Base-by-base conservation (phyloP, 2,888 invertebrate species). In the Spisula subtruncata region DNA sequence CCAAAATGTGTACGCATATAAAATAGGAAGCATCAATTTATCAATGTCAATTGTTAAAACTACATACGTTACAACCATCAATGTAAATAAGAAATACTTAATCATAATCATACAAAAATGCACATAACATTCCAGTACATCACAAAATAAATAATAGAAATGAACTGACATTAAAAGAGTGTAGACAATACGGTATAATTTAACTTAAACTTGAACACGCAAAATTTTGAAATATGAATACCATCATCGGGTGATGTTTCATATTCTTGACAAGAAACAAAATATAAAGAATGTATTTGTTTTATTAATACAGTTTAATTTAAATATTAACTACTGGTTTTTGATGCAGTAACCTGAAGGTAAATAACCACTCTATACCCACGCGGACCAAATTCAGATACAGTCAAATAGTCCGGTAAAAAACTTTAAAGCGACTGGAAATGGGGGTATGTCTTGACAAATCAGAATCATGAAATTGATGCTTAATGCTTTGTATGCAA, bases 31-130 rank as follows among this genome's bases (percentile, higher is more conserved):
- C 14, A 14, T 32, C 18, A 32, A 75, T 75, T 75, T 75, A 18
- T 75, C 75, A 75, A 75, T 75, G 75, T 75, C 75, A 75, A 35
- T 75, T 35, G 75, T 75, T 35, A 75, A 75, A 75, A 35, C 75
- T 35, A 18, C 29, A 10, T 32, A 32, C 32, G 35, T 18, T 14
- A 18, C 32, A 82, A n/a, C n/a, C n/a, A 25, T 87, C 71, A 82
- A 87, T 82, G 82, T 87, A 41, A 75, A 75, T 87, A 87, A 71
- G 54, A 71, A 54, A 75, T 82, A 75, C 46, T 87, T 87, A 46
- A 82, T 81, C 75, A 81, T 86, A 81, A 81, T 81, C 66, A 86
- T 81, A 56, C 60, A 81, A 81, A 86, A 81, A 81, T 86, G 81
- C 81, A 66, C 48, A 32, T 32, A 71, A 86, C 86, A 86, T 86